Conservation (phyloP, 2,113 vertebrate genomes). For the Pipra filicauda region DNA sequence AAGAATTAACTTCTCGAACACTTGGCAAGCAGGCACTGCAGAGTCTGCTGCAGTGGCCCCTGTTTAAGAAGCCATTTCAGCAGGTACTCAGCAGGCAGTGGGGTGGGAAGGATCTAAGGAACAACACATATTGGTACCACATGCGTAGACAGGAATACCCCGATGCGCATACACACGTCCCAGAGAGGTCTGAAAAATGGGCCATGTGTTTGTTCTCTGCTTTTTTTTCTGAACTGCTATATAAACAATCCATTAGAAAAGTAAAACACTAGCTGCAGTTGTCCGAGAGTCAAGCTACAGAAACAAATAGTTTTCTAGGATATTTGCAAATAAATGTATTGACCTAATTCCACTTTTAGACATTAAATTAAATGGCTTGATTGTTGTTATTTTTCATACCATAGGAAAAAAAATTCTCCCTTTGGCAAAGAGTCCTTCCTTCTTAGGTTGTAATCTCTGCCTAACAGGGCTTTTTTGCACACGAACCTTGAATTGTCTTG, state of each 20-base stretch:
- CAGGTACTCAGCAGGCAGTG: background rate
- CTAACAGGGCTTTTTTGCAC: background rate
- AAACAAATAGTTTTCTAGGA: background rate
- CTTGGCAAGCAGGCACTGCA: background rate
- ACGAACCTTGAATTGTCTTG: constrained; percentile 36
- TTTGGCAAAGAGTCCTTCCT: constrained; percentile 20
- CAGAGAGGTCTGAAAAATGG: background rate
- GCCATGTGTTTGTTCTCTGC: background rate
- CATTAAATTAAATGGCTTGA: background rate
- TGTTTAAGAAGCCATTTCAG: background rate
- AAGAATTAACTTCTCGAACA: background rate
- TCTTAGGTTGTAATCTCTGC: background rate
- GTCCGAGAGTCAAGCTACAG: background rate
- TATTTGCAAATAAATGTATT: background rate
- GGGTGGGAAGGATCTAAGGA: background rate
- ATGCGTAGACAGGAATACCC: background rate
- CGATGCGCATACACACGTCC: background rate
- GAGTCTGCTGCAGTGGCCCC: background rate
- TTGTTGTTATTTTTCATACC: constrained; percentile 24
- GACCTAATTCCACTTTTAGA: background rate
- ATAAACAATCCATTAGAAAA: background rate
- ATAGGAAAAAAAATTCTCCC: background rate
- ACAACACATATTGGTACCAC: background rate
- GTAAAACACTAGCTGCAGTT: background rate
- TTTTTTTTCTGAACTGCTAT: background rate